Conservation (phyloP, 2,888 invertebrate species). For the Latheticus oryzae region DNA sequence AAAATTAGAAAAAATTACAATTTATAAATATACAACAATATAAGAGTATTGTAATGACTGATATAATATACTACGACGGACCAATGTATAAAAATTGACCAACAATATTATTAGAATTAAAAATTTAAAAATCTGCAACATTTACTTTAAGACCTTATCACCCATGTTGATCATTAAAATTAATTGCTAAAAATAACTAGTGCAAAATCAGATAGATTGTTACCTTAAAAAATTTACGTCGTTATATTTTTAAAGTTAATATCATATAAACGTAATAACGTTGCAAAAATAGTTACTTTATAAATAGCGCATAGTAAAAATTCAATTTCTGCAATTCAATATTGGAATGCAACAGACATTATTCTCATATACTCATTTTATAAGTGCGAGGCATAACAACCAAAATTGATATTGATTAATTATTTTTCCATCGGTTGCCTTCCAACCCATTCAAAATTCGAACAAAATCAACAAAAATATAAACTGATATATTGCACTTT, state of each 20-base stretch:
- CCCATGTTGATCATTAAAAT: constrained; percentile 31
- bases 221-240: constrained; percentile 31
- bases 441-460: too few species aligned
- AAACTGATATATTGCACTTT: constrained; percentile 26
- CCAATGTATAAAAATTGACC: constrained; percentile 45
- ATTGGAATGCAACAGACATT: constrained; percentile 34
- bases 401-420: too few species aligned
- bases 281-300: constrained; percentile 32
- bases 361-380: constrained; percentile 7
- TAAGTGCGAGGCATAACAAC: constrained; percentile 43
- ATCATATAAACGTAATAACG: constrained; percentile 27
- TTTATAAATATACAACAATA: constrained; percentile 37
- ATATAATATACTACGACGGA: too few species aligned
- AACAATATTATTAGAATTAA: constrained; percentile 38
- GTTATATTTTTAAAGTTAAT: constrained; percentile 21
- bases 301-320: constrained; percentile 2
- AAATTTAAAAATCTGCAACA: constrained; percentile 35
- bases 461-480: too few species aligned
- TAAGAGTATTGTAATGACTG: constrained; percentile 38
- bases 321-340: too few species aligned
- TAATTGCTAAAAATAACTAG: constrained; percentile 31
- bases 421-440: too few species aligned
- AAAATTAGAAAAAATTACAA: constrained; percentile 22
- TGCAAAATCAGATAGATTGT: constrained; percentile 25
- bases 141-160: constrained; percentile 33